Evolutionary conservation across 2,888 invertebrate species (phyloP), one percentile per base, ranked within the genome.

Genomic region (Xanthorhoe designata): DNA sequence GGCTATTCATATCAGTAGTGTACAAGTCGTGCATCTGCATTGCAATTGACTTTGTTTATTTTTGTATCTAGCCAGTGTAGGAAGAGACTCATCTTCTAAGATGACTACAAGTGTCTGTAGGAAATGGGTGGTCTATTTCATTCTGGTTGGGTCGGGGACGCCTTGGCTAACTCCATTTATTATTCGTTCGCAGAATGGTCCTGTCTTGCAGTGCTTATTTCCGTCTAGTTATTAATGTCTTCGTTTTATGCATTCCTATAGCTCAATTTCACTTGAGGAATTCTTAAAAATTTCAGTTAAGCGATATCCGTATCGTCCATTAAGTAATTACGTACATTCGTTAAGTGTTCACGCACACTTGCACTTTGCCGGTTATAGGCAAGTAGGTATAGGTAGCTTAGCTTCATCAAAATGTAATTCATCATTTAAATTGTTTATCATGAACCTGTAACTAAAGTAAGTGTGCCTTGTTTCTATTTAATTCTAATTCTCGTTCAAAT

Each of bases 1-100:
- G 77, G 78, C 77, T 75, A 74, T 69, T 76, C 73, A 68, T 77
- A 73, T 71, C 71, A 78, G 69, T 70, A 70, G 73, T 42, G 38
- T 73, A 75, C 73, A 71, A 74, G 75, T 78, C 79, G 75, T 85
- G 84, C 84, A 85, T 83, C 80, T 86, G 80, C 80, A 77, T 78
- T 84, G 84, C 87, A 87, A 88, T 89, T 88, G 88, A 82, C 80
- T 82, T 64, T 81, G 85, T 86, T 88, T 90, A 89, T 91, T 91
- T 91, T 87, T 88, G 86, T 84, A 84, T 76, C 77, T 78, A 79
- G 75, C 88, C 86, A 88, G 81, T 78, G 54, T 77, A 78, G 67
- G 73, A 74, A 72, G 82, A 79, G 71, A 77, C 82, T 70, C 60
- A 50, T 61, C 56, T 64, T n/a, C n/a, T 47, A 64, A 62, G 56